A percentile compares a stretch with the other conserved stretches of the same genome.
Conservation (phyloP, 2,797 vertebrate species). For the Sus cebifrons region DNA sequence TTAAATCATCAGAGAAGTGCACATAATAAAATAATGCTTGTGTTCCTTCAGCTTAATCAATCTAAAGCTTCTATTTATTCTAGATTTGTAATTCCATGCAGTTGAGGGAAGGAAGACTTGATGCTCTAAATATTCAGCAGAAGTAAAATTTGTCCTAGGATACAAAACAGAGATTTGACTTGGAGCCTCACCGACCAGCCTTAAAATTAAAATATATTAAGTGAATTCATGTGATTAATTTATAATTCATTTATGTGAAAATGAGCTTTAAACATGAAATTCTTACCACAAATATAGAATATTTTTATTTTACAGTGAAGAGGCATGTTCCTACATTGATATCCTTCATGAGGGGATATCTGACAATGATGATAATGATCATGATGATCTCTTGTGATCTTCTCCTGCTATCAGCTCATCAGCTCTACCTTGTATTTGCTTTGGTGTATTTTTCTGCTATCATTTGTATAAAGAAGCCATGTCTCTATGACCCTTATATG, state of each 20-base stretch:
- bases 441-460: neutral
- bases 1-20: constrained; percentile 84
- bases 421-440: neutral
- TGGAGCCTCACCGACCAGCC: constrained; percentile 57
- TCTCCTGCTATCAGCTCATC: neutral
- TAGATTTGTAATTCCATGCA: constrained; percentile 76
- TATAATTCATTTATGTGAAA: constrained; percentile 66
- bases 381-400: constrained; percentile 8
- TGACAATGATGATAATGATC: neutral
- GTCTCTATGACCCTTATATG: neutral
- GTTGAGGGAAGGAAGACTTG: neutral
- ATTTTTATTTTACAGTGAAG: constrained; percentile 6
- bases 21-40: constrained; percentile 86
- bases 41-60: constrained; percentile 83
- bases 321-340: neutral
- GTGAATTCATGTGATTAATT: constrained; percentile 69
- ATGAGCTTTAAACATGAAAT: neutral
- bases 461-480: neutral
- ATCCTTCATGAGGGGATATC: neutral
- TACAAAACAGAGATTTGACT: constrained; percentile 65
- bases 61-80: constrained; percentile 78
- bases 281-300: constrained; percentile 12
- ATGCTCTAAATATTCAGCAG: constrained; percentile 42
- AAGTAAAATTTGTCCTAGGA: constrained; percentile 62
- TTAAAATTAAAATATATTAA: constrained; percentile 52